phyloP scores from a whole-genome alignment of 2,888 invertebrate species.

The Acanthococcus lagerstroemiae region DNA sequence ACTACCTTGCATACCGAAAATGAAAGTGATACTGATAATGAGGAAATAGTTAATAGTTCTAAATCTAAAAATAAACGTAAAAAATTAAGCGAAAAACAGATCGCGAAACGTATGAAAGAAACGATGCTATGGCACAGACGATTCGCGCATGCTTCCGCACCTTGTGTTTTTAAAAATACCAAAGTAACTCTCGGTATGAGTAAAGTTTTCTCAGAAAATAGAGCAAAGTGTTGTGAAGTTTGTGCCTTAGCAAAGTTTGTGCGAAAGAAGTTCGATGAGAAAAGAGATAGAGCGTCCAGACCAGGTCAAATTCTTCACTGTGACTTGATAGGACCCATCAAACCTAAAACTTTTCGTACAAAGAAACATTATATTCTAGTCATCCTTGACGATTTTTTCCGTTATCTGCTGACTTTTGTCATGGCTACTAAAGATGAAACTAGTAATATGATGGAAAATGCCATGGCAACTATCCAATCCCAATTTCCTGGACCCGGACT shows the following conservation, averaged over 20 bases:
- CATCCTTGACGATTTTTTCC: background rate
- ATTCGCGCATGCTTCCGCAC: background rate
- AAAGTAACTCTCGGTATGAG: background rate
- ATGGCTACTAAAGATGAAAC: background rate
- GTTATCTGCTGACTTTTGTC: background rate
- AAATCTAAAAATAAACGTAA: background rate
- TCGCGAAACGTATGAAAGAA: background rate
- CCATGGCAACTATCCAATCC: no score
- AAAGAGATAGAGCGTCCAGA: background rate
- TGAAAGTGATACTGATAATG: background rate
- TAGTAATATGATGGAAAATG: no score
- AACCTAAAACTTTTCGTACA: background rate
- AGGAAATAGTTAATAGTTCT: background rate
- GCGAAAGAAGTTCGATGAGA: background rate
- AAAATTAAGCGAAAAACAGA: background rate
- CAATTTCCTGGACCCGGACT: no score
- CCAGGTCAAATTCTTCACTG: background rate
- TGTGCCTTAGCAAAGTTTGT: background rate
- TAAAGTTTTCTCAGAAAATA: background rate
- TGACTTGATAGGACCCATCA: background rate
- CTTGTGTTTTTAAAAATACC: background rate
- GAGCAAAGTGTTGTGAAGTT: background rate
- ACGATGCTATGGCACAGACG: background rate
- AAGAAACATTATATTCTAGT: background rate
- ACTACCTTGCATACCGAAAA: background rate